Percentiles rank a stretch among this genome's conserved stretches.
Conservation (phyloP, 2,797 vertebrate genomes). For the Hippoglossus hippoglossus region DNA sequence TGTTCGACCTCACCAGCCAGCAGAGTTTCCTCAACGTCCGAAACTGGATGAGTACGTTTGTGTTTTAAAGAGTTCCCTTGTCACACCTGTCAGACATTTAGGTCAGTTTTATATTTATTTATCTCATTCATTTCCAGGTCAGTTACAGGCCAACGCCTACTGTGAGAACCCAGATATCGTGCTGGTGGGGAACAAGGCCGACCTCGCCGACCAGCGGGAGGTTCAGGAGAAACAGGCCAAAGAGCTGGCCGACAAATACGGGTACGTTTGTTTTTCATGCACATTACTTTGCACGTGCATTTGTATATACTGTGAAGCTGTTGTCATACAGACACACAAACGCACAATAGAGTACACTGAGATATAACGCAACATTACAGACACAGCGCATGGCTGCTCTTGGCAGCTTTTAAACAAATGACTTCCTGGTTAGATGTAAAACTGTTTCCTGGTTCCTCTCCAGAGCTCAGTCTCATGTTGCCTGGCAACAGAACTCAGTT, state of each 20-base stretch:
- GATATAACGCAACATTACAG: not conserved
- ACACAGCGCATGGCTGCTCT: not conserved
- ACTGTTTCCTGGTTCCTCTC: conserved; percentile 22
- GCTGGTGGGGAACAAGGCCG: conserved; percentile 95
- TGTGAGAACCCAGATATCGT: conserved; percentile 97
- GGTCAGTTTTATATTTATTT: no score
- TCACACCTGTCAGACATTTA: no score
- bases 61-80: not conserved
- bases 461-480: not conserved
- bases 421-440: conserved; percentile 31
- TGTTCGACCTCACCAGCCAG: conserved; percentile 97
- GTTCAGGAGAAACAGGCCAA: conserved; percentile 94
- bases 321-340: no score
- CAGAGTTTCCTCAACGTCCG: conserved; percentile 98
- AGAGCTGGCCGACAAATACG: conserved; percentile 94
- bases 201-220: conserved; percentile 93
- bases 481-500: conserved; percentile 10
- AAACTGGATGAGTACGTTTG: conserved; percentile 96
- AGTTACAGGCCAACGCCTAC: conserved; percentile 97
- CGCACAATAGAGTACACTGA: no score
- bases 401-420: not conserved
- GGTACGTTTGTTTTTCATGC: conserved; percentile 75
- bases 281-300: no score
- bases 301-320: no score
- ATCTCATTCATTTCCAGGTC: conserved; percentile 80